These are phyloP conservation scores for Balaeniceps rex DNA, from an alignment of 2,113 vertebrate species.

Conservation along the genomic window DNA sequence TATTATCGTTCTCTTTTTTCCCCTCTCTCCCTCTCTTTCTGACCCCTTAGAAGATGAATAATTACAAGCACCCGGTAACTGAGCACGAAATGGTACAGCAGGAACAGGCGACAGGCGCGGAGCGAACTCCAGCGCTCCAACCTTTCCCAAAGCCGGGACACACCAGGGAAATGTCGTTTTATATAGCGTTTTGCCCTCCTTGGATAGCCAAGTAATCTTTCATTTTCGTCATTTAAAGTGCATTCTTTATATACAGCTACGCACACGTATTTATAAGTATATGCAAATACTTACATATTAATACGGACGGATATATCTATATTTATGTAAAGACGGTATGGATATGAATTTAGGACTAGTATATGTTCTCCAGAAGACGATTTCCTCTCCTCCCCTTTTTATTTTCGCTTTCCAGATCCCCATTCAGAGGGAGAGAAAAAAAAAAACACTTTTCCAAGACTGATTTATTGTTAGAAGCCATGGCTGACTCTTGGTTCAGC, in stretches of 20 bases:
- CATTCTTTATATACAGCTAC: not conserved
- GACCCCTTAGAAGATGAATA: not conserved
- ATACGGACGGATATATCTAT: not conserved
- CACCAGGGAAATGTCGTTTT: conserved; percentile 70
- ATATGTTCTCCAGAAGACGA: not conserved
- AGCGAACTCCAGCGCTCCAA: conserved; percentile 70
- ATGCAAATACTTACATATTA: not conserved
- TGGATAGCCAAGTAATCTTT: not conserved
- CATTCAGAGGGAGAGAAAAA: not conserved
- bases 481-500: not conserved
- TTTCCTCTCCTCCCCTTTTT: not conserved
- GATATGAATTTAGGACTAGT: not conserved
- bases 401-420: not conserved
- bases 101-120: not conserved
- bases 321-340: not conserved
- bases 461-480: not conserved
- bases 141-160: conserved; percentile 72
- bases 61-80: not conserved
- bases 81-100: not conserved
- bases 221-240: not conserved
- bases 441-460: not conserved
- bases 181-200: conserved; percentile 73
- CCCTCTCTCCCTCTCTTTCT: not conserved
- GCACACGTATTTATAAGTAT: not conserved
- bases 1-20: not conserved